phyloP scores from a whole-genome alignment of 2,888 invertebrate species.

The Netelia fuscicornis region DNA sequence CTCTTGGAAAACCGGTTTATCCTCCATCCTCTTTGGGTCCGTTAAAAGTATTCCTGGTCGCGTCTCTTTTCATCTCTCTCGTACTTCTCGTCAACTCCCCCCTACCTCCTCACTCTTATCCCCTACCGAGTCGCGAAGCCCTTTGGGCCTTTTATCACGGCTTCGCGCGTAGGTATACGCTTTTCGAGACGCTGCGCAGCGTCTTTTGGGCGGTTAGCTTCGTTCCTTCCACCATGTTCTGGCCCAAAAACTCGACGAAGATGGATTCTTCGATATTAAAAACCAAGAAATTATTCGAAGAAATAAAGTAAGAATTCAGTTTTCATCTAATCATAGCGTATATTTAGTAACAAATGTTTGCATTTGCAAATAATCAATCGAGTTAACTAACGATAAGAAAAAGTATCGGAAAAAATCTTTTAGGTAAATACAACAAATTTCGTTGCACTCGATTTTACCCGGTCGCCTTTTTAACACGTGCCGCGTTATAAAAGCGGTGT shows the following conservation, averaged over 20 bases:
- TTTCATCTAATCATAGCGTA: too few species aligned
- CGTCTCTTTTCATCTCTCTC: constrained; percentile 33
- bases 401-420: not conserved
- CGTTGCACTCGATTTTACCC: not conserved
- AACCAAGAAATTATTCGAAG: too few species aligned
- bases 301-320: too few species aligned
- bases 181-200: not conserved
- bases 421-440: not conserved
- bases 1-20: constrained; percentile 67
- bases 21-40: constrained; percentile 50
- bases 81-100: not conserved
- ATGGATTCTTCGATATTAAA: too few species aligned
- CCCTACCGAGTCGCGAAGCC: not conserved
- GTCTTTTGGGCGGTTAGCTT: not conserved
- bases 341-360: not conserved
- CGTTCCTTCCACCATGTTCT: not conserved
- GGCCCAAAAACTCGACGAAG: not conserved
- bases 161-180: constrained; percentile 3
- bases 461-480: too few species aligned
- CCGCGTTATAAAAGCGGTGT: too few species aligned
- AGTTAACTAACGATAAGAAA: not conserved
- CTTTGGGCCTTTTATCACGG: constrained; percentile 7
- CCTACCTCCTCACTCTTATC: not conserved
- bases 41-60: constrained; percentile 51
- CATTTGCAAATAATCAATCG: not conserved